A percentile compares a stretch with the other conserved stretches of the same genome.
Evolutionary conservation across 2,888 invertebrate genomes (phyloP).

Genomic region (Pediacus dermestoides): DNA sequence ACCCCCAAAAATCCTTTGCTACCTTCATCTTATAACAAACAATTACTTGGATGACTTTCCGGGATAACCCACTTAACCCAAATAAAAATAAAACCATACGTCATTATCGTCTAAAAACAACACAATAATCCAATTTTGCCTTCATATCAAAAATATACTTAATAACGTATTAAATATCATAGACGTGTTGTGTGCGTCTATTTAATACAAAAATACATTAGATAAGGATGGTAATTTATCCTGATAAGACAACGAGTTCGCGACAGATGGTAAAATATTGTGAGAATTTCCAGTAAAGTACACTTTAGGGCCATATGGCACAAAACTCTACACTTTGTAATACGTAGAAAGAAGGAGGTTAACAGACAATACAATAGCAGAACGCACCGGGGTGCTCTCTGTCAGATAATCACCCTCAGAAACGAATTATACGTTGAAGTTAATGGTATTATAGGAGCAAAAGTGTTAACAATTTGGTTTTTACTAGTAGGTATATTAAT

Average conservation of each 20-base stretch:
- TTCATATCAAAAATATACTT: too few relatives aligned
- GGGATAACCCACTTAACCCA: too few relatives aligned
- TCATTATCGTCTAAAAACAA: too few relatives aligned
- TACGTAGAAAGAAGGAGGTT: slow-evolving; percentile 9
- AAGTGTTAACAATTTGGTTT: slow-evolving; percentile 3
- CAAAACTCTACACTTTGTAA: slow-evolving; percentile 14
- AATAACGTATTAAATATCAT: too few relatives aligned
- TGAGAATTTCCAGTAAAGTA: slow-evolving; percentile 46
- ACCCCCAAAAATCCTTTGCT: too few relatives aligned
- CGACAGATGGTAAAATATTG: slow-evolving; percentile 48
- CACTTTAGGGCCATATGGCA: slow-evolving; percentile 46
- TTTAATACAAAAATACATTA: slow-evolving; percentile 14
- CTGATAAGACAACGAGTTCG: slow-evolving; percentile 42
- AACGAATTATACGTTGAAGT: slow-evolving; percentile 9
- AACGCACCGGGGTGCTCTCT: slow-evolving; percentile 19
- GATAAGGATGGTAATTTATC: slow-evolving; percentile 34
- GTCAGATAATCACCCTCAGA: slow-evolving; percentile 21
- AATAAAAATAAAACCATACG: too few relatives aligned
- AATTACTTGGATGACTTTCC: too few relatives aligned
- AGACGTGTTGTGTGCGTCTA: too few relatives aligned
- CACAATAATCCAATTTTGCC: too few relatives aligned
- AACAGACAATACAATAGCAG: slow-evolving; percentile 14
- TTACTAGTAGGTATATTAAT: background rate
- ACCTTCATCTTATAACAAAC: too few relatives aligned
- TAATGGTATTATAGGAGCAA: background rate